Base-by-base conservation (phyloP, 2,113 vertebrate species). In the Cygnus atratus region DNA sequence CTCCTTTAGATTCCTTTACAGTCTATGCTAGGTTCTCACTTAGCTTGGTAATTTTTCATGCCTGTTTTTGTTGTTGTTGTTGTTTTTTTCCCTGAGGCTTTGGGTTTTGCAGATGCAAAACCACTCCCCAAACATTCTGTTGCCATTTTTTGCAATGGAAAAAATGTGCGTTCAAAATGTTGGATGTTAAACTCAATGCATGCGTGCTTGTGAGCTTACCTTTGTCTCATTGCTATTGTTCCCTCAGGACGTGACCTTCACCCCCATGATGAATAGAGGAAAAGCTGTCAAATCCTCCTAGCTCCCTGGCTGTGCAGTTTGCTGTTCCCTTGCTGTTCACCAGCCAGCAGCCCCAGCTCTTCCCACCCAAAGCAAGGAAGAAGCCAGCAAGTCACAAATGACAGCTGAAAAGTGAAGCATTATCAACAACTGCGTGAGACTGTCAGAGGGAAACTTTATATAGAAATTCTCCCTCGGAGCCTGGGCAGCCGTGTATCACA, bases 221-320 rank as follows among this genome's bases (percentile, higher is more conserved):
- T 74, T 84, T 92, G 67, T 84, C 74, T 97, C 82, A 97, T 22
- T 21, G 33, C 81, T 90, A 24, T 88, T 92, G 71, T 80, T 86
- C 81, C 84, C 29, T 76, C 84, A 98, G 98, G 90, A 81, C 7
- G 31, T 94, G 82, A 97, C 81, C 84, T 96, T 97, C 83, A 82
- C 43, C 52, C 85, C 76, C 68, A 95, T 88, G 70, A 98, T 96
- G 96, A 77, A 88, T 89, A 91, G 68, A 79, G 59, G 72, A 61
- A 89, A 80, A 91, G 75, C 91, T 95, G 85, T 79, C 80, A 91
- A 78, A 78, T 89, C 57, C 61, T 94, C 46, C 80, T 94, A 85
- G 77, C 26, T 68, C 55, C 59, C 85, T 39, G 35, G 84, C 91
- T 94, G 96, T 86, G 88, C 73, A 74, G 75, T 81, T 93, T 87